A percentile compares a stretch with the other conserved stretches of the same genome.
Conservation (phyloP, 30 jellyfish, hydroid and myxozoan species). For the Turritopsis rubra region DNA sequence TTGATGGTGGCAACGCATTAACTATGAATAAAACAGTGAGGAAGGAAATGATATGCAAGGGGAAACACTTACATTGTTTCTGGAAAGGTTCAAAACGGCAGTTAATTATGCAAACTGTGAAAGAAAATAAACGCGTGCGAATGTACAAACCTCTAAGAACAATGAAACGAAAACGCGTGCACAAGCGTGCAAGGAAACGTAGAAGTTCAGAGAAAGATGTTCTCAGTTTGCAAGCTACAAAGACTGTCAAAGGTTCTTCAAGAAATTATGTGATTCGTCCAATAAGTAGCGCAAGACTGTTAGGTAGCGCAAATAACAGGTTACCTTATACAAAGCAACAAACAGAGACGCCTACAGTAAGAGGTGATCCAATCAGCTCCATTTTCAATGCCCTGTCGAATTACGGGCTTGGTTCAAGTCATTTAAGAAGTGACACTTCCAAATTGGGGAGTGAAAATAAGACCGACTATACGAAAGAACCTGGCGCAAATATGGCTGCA, state of each 20-base stretch:
- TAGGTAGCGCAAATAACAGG: neutral
- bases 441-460: neutral
- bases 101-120: neutral
- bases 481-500: slow-evolving; percentile 18
- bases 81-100: neutral
- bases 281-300: slow-evolving; percentile 9
- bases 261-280: slow-evolving; percentile 30
- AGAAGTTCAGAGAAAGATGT: neutral
- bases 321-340: neutral
- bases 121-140: neutral
- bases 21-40: neutral
- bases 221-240: neutral
- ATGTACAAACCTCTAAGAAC: neutral
- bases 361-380: neutral
- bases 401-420: neutral
- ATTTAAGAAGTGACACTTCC: slow-evolving; percentile 4
- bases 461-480: neutral
- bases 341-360: neutral
- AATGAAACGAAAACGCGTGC: neutral
- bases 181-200: neutral
- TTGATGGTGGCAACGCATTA: slow-evolving; percentile 28
- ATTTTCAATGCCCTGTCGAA: neutral
- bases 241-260: slow-evolving; percentile 1
- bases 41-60: slow-evolving; percentile 5
- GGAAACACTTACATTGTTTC: neutral